Base-by-base conservation (phyloP, 2,888 invertebrate species). In the Amaurobius ferox region DNA sequence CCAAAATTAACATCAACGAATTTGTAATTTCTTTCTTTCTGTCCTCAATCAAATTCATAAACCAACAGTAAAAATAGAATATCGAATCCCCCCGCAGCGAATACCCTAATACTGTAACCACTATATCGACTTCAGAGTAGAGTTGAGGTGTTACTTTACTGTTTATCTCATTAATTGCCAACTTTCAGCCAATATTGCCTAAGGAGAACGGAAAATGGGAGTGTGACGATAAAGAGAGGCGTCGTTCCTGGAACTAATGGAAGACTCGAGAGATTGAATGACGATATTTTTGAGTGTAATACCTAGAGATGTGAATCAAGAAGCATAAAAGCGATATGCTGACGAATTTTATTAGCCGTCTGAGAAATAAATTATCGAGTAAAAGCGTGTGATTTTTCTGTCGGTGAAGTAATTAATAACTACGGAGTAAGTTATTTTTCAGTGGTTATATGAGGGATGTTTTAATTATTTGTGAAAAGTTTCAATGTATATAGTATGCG, bases 111-210 rank as follows among this genome's bases (percentile, higher is more conserved):
- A 23, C 23, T 23, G 23, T 23, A 55, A n/a, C 5, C 23, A 23
- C 23, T 55, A 3, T 23, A 55, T 55, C 55, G 23, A 23, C 23
- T 19, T 55, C 23, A 19, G 19, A 55, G 23, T 3, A 23, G 23
- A 55, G 55, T 55, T 55, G 55, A 55, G 55, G 55, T 6, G 55
- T 11, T 3, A 55, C 11, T 55, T 23, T 55, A 3, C 55, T 55
- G 55, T 23, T 55, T 55, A 55, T 55, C 55, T 23, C 55, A 55
- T 55, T 55, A 55, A 55, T 55, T 55, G 55, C 55, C 11, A 13
- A 55, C 55, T 55, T 55, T 23, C 55, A 19, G 55, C 55, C 55
- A 55, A 23, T 55, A 55, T 55, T 55, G 16, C 55, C 23, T 23
- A 19, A 55, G 55, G 5, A 16, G 55, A 23, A 23, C 3, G 11